Percentiles rank a stretch among this genome's conserved stretches.
These are phyloP conservation scores for Sialis fuliginosa DNA, from an alignment of 2,888 invertebrate species.

Conservation along the genomic window DNA sequence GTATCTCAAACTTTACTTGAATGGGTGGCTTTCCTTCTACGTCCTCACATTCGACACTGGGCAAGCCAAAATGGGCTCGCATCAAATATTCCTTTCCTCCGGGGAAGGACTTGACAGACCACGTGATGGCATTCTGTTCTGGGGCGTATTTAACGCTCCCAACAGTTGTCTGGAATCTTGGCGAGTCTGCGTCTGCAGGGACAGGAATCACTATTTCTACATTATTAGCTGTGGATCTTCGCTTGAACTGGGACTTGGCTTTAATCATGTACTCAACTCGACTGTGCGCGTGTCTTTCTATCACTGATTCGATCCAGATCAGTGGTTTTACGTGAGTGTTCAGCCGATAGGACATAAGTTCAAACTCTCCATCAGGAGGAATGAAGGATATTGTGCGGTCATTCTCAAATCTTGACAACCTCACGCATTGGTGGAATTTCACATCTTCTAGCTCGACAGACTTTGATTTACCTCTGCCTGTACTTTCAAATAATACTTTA, in stretches of 20 bases:
- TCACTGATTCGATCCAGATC: slow-evolving; percentile 98
- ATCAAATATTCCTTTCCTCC: slow-evolving; percentile 97
- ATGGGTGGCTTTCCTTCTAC: slow-evolving; percentile 94
- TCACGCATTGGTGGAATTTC: slow-evolving; percentile 96
- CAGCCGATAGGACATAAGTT: slow-evolving; percentile 92
- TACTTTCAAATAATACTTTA: slow-evolving; percentile 94
- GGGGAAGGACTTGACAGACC: slow-evolving; percentile 95
- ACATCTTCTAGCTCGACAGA: slow-evolving; percentile 97
- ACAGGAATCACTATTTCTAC: slow-evolving; percentile 95
- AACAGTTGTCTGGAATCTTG: slow-evolving; percentile 94
- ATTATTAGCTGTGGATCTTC: slow-evolving; percentile 95
- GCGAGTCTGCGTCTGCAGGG: slow-evolving; percentile 93
- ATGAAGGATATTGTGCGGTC: slow-evolving; percentile 97
- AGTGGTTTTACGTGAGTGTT: slow-evolving; percentile 95
- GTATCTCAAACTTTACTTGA: slow-evolving; percentile 97
- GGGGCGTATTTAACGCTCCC: slow-evolving; percentile 96
- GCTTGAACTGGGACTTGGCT: slow-evolving; percentile 95
- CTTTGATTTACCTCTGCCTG: slow-evolving; percentile 92
- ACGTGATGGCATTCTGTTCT: slow-evolving; percentile 90
- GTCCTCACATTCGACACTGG: slow-evolving; percentile 89
- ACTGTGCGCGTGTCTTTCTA: slow-evolving; percentile 92
- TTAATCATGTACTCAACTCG: slow-evolving; percentile 98
- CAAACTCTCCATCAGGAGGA: slow-evolving; percentile 98
- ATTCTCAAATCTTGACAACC: slow-evolving; percentile 92
- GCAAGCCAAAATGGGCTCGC: slow-evolving; percentile 94